Evolutionary conservation across 2,888 invertebrate species (phyloP).

Genomic region (Coenonympha glycerion): DNA sequence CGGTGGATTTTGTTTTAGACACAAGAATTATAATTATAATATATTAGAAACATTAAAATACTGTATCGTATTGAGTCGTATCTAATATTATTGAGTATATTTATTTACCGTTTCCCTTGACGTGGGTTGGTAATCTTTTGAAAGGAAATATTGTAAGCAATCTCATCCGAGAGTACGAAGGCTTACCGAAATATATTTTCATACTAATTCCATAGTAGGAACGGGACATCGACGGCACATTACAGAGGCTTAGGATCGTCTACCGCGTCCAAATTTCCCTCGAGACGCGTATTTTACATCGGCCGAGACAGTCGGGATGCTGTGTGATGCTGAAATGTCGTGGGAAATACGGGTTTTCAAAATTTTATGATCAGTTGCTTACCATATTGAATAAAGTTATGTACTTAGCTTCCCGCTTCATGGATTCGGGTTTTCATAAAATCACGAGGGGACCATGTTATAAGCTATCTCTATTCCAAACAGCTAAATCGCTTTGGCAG

Average conservation of each 20-base stretch:
- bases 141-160: not conserved
- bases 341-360: slow-evolving; percentile 17
- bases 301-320: slow-evolving; percentile 28
- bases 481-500: no score
- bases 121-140: not conserved
- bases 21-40: no score
- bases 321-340: slow-evolving; percentile 23
- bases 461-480: no score
- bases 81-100: no score
- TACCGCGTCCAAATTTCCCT: slow-evolving; percentile 68
- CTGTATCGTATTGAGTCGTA: no score
- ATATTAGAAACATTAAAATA: no score
- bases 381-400: no score
- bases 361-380: slow-evolving; percentile 12
- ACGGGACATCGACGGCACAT: slow-evolving; percentile 53
- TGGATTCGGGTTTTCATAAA: no score
- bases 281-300: slow-evolving; percentile 57
- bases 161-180: not conserved
- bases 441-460: no score
- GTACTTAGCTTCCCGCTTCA: no score
- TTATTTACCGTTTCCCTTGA: not conserved
- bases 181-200: slow-evolving; percentile 10
- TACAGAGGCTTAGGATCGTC: slow-evolving; percentile 53
- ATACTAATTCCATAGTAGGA: slow-evolving; percentile 35
- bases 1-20: no score